Conservation (phyloP, 2,113 vertebrate species). For the Salminus brasiliensis region DNA sequence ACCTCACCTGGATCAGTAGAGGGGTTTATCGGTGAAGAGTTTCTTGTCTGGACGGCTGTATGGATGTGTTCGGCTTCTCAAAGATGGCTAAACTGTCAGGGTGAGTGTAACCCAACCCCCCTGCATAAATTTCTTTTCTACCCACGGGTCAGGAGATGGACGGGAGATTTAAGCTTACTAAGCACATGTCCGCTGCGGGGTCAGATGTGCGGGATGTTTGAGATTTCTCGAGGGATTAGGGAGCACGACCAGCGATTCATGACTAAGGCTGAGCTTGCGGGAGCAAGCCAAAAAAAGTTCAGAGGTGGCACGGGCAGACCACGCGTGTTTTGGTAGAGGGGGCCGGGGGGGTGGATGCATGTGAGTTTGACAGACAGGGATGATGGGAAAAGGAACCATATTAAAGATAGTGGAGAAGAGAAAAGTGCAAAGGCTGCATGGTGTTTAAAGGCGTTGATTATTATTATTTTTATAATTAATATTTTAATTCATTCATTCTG, state of each 20-base stretch:
- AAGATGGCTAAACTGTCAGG: slow-evolving; percentile 74
- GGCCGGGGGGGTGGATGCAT: neutral
- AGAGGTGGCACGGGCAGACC: neutral
- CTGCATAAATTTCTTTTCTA: neutral
- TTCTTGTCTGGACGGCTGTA: slow-evolving; percentile 21
- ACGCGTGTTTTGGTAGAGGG: neutral
- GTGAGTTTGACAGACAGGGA: neutral
- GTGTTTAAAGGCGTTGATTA: no score
- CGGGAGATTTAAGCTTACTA: neutral
- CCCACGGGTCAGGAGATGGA: neutral
- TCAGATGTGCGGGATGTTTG: neutral
- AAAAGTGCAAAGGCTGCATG: no score
- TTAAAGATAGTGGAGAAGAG: neutral
- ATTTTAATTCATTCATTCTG: no score
- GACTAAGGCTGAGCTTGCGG: neutral
- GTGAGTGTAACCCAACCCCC: slow-evolving; percentile 59
- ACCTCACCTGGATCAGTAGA: slow-evolving; percentile 40
- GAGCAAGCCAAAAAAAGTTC: slow-evolving; percentile 14
- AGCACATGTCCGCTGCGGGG: neutral
- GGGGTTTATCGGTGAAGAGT: neutral
- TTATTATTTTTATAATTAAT: no score
- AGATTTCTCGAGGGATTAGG: slow-evolving; percentile 9
- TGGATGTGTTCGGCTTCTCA: slow-evolving; percentile 77
- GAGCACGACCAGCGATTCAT: neutral
- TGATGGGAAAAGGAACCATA: neutral